phyloP scores from a whole-genome alignment of 2,888 invertebrate species.

The Aethes cnicana region DNA sequence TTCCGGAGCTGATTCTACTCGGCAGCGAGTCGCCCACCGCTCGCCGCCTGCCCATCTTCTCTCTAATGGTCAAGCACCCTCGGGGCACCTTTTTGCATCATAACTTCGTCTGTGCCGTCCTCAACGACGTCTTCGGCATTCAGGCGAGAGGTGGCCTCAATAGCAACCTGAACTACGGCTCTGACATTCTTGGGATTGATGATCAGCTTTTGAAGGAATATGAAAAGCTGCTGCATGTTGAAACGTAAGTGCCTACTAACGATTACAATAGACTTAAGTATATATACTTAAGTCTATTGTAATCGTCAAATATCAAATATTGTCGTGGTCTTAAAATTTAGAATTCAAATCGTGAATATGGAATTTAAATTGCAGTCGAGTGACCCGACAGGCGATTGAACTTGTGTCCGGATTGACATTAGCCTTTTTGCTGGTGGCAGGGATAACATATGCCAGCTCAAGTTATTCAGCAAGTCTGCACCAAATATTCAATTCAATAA shows the following conservation, averaged over 20 bases:
- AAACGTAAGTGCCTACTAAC: slow-evolving; percentile 61
- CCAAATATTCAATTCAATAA: no score
- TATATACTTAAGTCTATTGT: no score
- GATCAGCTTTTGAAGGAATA: slow-evolving; percentile 88
- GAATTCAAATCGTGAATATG: no score
- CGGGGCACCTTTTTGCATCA: slow-evolving; percentile 93
- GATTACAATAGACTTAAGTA: neutral
- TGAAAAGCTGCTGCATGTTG: slow-evolving; percentile 83
- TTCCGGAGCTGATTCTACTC: slow-evolving; percentile 89
- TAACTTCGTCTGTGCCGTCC: slow-evolving; percentile 91
- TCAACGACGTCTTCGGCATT: slow-evolving; percentile 96
- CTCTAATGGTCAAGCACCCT: slow-evolving; percentile 91
- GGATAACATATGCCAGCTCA: no score
- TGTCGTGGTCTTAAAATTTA: no score
- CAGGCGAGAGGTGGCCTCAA: slow-evolving; percentile 91
- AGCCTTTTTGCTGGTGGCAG: no score
- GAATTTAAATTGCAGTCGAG: no score
- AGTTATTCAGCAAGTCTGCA: no score
- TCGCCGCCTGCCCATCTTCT: slow-evolving; percentile 90
- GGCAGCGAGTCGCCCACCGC: slow-evolving; percentile 86
- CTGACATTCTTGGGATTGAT: slow-evolving; percentile 92
- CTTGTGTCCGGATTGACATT: no score
- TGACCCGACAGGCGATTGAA: no score
- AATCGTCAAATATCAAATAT: no score
- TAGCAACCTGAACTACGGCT: slow-evolving; percentile 92